Percentiles rank a stretch among this genome's conserved stretches.
phyloP scores from a whole-genome alignment of 2,888 invertebrate species.

The Ormyrus labotus region DNA sequence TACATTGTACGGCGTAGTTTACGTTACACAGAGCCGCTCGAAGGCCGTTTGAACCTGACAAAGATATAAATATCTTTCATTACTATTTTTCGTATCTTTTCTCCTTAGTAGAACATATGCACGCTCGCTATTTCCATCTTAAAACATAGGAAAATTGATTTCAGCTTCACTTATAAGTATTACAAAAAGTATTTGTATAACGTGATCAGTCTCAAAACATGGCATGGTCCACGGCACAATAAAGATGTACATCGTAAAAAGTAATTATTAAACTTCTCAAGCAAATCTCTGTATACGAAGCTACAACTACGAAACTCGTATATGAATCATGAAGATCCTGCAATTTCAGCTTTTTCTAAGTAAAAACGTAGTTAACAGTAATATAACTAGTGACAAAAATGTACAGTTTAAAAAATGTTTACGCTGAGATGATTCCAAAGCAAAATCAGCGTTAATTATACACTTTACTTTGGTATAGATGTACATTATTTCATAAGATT shows the following conservation, averaged over 20 bases:
- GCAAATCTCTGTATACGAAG: slow-evolving; percentile 54
- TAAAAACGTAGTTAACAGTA: slow-evolving; percentile 15
- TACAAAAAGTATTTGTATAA: slow-evolving; percentile 54
- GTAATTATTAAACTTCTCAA: slow-evolving; percentile 51
- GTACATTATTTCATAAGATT: slow-evolving; percentile 23
- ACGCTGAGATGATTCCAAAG: slow-evolving; percentile 34
- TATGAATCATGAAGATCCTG: slow-evolving; percentile 42
- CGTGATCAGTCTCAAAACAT: slow-evolving; percentile 57
- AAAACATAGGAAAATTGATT: slow-evolving; percentile 43
- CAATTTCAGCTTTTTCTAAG: slow-evolving; percentile 26
- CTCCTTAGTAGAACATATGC: slow-evolving; percentile 6
- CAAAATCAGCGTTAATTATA: slow-evolving; percentile 33
- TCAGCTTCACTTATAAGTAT: slow-evolving; percentile 48
- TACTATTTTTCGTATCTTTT: slow-evolving; percentile 12
- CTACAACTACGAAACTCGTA: slow-evolving; percentile 34
- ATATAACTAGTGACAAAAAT: slow-evolving; percentile 41
- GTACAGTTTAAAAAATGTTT: slow-evolving; percentile 26
- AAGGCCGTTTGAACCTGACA: slow-evolving; percentile 41
- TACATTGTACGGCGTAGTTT: slow-evolving; percentile 49
- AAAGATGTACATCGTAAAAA: slow-evolving; percentile 51
- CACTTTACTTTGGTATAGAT: slow-evolving; percentile 49
- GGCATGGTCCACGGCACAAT: slow-evolving; percentile 56
- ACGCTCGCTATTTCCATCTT: slow-evolving; percentile 15
- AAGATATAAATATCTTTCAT: slow-evolving; percentile 34
- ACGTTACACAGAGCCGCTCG: slow-evolving; percentile 52